Percentiles rank a stretch among this genome's conserved stretches.
phyloP scores from a whole-genome alignment of 2,113 vertebrate genomes.

The Microcebus ravelobensis region DNA sequence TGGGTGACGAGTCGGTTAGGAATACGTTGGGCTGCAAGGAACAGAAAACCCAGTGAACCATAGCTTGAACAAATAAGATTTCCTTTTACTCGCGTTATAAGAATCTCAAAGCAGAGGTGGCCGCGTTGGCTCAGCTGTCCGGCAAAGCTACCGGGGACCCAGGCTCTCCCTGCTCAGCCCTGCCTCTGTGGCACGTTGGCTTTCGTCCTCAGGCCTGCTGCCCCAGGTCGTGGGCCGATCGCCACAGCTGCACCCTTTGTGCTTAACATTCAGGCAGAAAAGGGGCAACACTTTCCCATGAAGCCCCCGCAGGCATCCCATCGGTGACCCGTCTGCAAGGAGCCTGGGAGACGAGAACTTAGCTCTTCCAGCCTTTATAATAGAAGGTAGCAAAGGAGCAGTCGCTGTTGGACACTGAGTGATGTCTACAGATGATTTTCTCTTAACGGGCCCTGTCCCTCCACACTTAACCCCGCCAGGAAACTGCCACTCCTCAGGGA shows the following conservation, averaged over 20 bases:
- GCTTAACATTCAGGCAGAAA: background rate
- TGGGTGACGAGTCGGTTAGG: background rate
- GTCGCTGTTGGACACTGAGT: background rate
- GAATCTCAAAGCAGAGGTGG: background rate
- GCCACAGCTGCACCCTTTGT: background rate
- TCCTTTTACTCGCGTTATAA: background rate
- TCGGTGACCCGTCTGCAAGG: background rate
- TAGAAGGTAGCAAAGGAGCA: background rate
- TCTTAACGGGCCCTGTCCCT: background rate
- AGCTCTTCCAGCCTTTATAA: background rate
- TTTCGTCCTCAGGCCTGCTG: background rate
- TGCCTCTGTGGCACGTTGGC: background rate
- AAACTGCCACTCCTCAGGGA: background rate
- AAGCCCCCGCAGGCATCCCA: background rate
- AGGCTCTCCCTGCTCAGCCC: background rate
- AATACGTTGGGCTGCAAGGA: background rate
- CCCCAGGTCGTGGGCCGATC: background rate
- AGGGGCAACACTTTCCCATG: background rate
- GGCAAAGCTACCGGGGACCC: background rate
- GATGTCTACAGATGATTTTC: background rate
- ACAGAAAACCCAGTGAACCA: background rate
- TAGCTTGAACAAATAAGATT: background rate
- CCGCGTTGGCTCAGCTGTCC: accelerated
- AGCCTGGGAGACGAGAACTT: background rate
- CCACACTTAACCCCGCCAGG: background rate